These are phyloP conservation scores for Zaprionus tsacasi DNA, from an alignment of 1,140 invertebrate genomes.

Conservation along the genomic window DNA sequence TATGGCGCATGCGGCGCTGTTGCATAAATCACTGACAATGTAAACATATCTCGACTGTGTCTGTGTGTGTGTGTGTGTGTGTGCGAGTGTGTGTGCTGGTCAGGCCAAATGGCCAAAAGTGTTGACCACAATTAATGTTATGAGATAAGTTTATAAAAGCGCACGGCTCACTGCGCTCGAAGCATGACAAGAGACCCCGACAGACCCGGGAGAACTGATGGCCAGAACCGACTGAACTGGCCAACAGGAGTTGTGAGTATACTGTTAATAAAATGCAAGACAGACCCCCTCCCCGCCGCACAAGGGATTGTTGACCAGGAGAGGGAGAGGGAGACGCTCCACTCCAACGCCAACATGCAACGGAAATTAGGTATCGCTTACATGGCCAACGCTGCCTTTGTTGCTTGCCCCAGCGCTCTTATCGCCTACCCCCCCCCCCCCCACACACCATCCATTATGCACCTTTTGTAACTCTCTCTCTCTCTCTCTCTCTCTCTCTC, in stretches of 20 bases:
- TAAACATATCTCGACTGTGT: constrained; percentile 57
- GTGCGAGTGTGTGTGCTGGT: constrained; percentile 40
- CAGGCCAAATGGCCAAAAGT: constrained; percentile 77
- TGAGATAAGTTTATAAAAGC: constrained; percentile 82
- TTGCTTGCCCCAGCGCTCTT: constrained; percentile 32
- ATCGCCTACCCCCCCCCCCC: constrained; percentile 10
- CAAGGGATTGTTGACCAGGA: neutral
- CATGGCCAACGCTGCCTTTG: constrained; percentile 52
- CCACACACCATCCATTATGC: neutral
- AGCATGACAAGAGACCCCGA: constrained; percentile 36
- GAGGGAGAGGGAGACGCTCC: neutral
- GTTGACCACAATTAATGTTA: constrained; percentile 84
- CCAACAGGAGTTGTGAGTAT: constrained; percentile 1
- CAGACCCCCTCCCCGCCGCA: constrained; percentile 22
- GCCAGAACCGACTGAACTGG: neutral
- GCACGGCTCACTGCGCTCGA: constrained; percentile 57
- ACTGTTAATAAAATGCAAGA: constrained; percentile 73
- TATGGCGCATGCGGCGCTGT: constrained; percentile 81
- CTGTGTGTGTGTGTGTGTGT: neutral
- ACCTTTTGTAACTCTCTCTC: neutral
- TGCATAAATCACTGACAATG: constrained; percentile 83
- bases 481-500: too few relatives aligned
- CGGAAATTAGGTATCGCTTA: constrained; percentile 82
- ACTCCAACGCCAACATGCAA: constrained; percentile 33
- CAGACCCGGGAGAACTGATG: constrained; percentile 3